These are phyloP conservation scores for Eledona agricola DNA, from an alignment of 2,888 invertebrate genomes.

Conservation along the genomic window DNA sequence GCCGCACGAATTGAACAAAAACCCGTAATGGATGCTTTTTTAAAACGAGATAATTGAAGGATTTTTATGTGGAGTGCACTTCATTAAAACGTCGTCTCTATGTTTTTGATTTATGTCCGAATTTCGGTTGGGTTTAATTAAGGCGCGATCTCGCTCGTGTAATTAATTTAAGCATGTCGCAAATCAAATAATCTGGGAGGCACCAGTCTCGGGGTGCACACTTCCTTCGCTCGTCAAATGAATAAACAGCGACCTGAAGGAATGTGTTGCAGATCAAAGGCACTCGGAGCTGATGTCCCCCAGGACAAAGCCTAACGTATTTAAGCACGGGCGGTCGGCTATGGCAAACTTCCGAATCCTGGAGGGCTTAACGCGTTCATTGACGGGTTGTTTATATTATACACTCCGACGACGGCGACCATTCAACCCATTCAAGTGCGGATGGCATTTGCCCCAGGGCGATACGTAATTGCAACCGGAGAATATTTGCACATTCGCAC, in stretches of 20 bases:
- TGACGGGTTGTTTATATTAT: slow-evolving; percentile 46
- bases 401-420: slow-evolving; percentile 32
- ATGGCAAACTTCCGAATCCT: slow-evolving; percentile 44
- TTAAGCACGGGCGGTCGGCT: slow-evolving; percentile 47
- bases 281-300: slow-evolving; percentile 25
- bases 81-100: too few species aligned
- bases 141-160: slow-evolving; percentile 25
- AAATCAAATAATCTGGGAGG: slow-evolving; percentile 36
- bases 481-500: too few species aligned
- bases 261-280: slow-evolving; percentile 31
- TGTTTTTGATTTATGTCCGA: too few species aligned
- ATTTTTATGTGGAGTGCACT: slow-evolving; percentile 43
- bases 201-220: slow-evolving; percentile 27
- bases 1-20: slow-evolving; percentile 40
- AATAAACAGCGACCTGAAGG: slow-evolving; percentile 37
- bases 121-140: slow-evolving; percentile 31
- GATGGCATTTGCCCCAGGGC: too few species aligned
- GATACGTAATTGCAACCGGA: too few species aligned
- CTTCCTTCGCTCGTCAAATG: slow-evolving; percentile 30
- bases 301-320: slow-evolving; percentile 44
- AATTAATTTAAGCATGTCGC: slow-evolving; percentile 35
- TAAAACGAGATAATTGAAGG: slow-evolving; percentile 46
- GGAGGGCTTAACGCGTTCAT: slow-evolving; percentile 43
- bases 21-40: slow-evolving; percentile 41
- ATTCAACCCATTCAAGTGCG: too few species aligned